phyloP scores from a whole-genome alignment of 2,888 invertebrate species.

The Megastigmus dorsalis region DNA sequence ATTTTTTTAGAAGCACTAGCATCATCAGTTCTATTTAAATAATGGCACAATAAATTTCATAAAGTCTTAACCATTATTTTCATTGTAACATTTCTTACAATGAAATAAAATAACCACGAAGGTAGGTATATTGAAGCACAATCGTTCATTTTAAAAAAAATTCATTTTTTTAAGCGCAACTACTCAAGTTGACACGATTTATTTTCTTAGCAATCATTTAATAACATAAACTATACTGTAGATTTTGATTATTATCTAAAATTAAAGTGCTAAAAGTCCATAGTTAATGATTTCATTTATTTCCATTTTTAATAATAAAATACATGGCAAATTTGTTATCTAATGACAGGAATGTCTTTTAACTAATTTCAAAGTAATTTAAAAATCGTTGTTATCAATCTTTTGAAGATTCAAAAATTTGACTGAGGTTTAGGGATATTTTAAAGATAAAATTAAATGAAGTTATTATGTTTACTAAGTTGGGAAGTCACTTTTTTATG shows the following conservation, averaged over 20 bases:
- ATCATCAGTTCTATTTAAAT: background rate
- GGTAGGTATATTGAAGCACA: background rate
- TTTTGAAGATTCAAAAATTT: background rate
- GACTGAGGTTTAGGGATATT: background rate
- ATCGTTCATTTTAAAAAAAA: too few species aligned
- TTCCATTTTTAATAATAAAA: too few species aligned
- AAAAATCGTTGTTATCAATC: background rate
- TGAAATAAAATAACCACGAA: background rate
- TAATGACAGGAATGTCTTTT: background rate
- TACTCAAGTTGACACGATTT: too few species aligned
- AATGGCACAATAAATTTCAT: background rate
- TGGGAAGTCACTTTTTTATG: background rate
- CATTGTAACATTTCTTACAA: background rate
- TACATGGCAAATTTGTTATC: background rate
- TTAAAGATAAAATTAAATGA: background rate
- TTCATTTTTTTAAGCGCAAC: too few species aligned
- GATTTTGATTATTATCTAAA: background rate
- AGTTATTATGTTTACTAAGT: background rate
- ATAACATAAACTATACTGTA: background rate
- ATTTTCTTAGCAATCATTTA: background rate
- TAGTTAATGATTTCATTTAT: background rate
- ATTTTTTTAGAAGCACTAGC: background rate
- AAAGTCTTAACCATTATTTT: background rate
- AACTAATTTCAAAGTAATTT: background rate
- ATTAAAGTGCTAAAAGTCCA: too few species aligned